Conservation (phyloP, 2,113 vertebrate species). For the Phalacrocorax carbo region DNA sequence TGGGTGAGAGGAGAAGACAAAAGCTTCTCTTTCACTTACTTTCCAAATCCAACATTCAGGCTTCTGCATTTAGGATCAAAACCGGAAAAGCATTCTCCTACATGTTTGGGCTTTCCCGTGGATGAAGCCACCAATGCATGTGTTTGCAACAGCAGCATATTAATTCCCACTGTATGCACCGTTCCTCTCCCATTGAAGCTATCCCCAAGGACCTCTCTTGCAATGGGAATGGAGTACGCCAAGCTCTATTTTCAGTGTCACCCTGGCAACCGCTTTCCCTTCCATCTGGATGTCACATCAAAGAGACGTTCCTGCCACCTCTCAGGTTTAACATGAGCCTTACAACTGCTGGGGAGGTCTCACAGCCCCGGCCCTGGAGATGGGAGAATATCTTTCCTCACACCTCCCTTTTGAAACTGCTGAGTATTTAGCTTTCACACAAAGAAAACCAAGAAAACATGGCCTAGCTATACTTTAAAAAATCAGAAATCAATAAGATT, state of each 20-base stretch:
- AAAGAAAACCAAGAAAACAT: background rate
- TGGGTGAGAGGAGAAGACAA: background rate
- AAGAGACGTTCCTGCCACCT: background rate
- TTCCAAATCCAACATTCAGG: background rate
- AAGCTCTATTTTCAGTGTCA: slow-evolving; percentile 19
- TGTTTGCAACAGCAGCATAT: background rate
- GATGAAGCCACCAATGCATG: rapidly evolving
- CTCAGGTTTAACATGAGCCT: background rate
- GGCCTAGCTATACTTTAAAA: background rate
- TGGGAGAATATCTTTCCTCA: background rate
- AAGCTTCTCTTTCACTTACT: background rate
- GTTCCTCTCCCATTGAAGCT: background rate
- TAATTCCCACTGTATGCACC: background rate
- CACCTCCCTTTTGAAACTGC: background rate
- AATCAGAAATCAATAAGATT: background rate
- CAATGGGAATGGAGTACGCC: background rate
- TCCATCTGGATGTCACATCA: slow-evolving; percentile 24
- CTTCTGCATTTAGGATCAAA: background rate
- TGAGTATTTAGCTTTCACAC: background rate
- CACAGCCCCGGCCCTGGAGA: background rate
- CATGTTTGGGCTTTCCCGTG: background rate
- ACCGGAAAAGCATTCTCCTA: background rate
- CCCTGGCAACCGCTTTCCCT: background rate
- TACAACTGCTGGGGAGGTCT: background rate
- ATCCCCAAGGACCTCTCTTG: background rate